phyloP scores from a whole-genome alignment of 2,888 invertebrate genomes.

The Cataglyphis albicans region DNA sequence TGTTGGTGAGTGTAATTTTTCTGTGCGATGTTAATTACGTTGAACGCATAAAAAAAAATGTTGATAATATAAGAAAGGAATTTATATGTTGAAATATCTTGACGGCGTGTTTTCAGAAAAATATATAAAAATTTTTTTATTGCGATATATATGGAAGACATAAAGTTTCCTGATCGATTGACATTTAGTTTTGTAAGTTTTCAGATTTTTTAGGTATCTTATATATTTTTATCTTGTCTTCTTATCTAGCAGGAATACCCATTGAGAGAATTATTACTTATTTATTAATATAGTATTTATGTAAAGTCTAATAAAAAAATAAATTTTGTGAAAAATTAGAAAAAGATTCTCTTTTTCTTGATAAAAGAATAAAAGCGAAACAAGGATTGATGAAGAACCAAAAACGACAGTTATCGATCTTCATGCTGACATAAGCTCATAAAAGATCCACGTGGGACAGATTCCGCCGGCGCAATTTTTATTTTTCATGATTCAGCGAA shows the following conservation, averaged over 20 bases:
- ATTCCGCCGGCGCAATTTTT: conserved; percentile 26
- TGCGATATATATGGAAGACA: neutral
- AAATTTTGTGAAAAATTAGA: neutral
- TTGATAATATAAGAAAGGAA: neutral
- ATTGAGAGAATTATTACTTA: neutral
- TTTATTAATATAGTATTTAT: neutral
- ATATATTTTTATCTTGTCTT: neutral
- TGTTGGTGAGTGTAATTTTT: neutral
- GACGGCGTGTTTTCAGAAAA: neutral
- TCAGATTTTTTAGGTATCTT: neutral
- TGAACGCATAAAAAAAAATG: neutral
- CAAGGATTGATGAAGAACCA: neutral
- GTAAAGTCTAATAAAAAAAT: neutral
- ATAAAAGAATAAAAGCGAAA: neutral
- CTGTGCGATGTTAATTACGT: neutral
- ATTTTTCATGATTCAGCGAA: conserved; percentile 35
- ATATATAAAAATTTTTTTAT: neutral
- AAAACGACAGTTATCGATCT: neutral
- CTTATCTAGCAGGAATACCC: neutral
- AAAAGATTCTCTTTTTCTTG: neutral
- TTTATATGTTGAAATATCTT: neutral
- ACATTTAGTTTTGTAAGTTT: neutral
- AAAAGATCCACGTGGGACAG: conserved; percentile 8
- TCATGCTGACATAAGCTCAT: neutral
- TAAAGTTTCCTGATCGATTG: neutral